Evolutionary conservation across 2,113 vertebrate genomes (phyloP).

Genomic region (Aplodontia rufa): DNA sequence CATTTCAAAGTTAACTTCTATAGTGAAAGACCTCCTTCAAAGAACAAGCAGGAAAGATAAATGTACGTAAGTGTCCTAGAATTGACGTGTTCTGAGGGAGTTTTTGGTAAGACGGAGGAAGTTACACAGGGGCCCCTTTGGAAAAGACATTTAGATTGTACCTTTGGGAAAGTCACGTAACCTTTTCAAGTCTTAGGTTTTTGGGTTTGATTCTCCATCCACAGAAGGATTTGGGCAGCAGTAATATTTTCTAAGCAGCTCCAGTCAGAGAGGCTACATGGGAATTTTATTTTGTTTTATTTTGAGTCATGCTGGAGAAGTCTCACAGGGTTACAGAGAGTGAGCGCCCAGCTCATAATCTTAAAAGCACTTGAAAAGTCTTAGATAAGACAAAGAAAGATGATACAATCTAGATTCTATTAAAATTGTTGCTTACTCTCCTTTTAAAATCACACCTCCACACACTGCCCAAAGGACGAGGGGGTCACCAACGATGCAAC

Average conservation of each 20-base stretch:
- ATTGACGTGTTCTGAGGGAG: neutral
- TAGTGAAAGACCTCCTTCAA: conserved; percentile 35
- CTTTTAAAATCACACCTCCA: conserved; percentile 27
- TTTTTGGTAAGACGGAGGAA: neutral
- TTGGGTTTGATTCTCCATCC: neutral
- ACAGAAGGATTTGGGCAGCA: neutral
- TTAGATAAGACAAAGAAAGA: neutral
- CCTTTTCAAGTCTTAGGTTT: neutral
- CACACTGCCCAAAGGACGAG: conserved; percentile 34
- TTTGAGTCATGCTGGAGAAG: neutral
- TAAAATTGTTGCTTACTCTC: neutral
- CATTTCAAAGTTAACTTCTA: conserved; percentile 58
- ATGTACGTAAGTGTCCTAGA: neutral
- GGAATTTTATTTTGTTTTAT: conserved; percentile 49
- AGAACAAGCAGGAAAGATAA: conserved; percentile 37
- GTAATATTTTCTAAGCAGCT: neutral
- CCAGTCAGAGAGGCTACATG: neutral
- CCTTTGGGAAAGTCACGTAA: conserved; percentile 10
- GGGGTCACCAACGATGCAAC: conserved; percentile 41
- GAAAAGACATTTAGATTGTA: neutral
- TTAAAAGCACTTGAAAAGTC: conserved; percentile 1
- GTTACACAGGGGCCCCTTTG: neutral
- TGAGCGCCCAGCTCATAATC: neutral
- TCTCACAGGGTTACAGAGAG: neutral
- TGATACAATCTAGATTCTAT: neutral